Evolutionary conservation across 2,113 vertebrate genomes (phyloP).

Genomic region (Hyperoodon ampullatus): DNA sequence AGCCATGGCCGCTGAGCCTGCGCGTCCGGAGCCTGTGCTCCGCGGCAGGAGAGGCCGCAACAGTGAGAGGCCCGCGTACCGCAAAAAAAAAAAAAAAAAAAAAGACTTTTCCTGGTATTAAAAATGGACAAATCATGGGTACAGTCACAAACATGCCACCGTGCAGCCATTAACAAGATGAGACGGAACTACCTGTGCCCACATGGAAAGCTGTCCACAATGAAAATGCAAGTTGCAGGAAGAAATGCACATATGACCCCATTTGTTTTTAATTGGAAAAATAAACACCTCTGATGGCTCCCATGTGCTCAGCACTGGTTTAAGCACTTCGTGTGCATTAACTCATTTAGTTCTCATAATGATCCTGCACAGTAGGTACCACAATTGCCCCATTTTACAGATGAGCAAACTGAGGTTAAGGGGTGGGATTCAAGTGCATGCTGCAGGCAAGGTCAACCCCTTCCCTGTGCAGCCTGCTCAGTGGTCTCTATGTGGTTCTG

Average conservation of each 20-base stretch:
- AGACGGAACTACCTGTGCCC: no score
- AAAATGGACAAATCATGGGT: accelerated
- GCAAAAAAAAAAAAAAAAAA: no score
- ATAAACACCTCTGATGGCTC: neutral
- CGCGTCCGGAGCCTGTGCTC: no score
- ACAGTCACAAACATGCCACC: neutral
- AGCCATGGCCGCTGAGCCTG: no score
- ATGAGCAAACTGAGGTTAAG: neutral
- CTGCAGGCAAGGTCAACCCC: neutral
- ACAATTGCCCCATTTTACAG: neutral
- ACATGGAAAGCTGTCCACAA: neutral
- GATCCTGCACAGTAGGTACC: accelerated
- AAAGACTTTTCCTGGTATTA: neutral
- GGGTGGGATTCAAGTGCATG: neutral
- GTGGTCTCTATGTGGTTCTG: accelerated
- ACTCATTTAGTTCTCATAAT: accelerated
- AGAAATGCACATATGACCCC: accelerated
- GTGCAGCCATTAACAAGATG: neutral
- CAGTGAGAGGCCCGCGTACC: no score
- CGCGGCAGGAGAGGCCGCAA: no score
- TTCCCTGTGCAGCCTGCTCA: neutral
- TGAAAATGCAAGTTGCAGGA: neutral
- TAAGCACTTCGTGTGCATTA: accelerated
- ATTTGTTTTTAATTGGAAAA: neutral
- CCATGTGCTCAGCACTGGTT: accelerated